Percentiles rank a stretch among this genome's conserved stretches.
Evolutionary conservation across 2,797 vertebrate genomes (phyloP).

Genomic region (Cygnus olor): DNA sequence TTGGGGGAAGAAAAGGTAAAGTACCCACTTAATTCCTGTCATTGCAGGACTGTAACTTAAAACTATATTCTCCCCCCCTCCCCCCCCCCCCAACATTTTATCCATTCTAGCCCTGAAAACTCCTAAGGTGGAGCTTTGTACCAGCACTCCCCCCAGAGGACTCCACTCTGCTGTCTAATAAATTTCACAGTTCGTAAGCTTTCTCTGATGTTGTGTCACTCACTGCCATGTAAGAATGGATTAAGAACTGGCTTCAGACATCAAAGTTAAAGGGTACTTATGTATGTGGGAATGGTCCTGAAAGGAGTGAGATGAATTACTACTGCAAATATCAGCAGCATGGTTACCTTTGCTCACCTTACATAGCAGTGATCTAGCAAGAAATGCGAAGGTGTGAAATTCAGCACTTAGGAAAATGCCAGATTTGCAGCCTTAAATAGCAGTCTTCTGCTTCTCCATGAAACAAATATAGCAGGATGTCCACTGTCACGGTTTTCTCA

Average conservation of each 20-base stretch:
- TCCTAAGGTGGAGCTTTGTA: not conserved
- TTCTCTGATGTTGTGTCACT: constrained; percentile 38
- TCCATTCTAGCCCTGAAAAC: not conserved
- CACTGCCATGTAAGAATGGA: not conserved
- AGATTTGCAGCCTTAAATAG: constrained; percentile 51
- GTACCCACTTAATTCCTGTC: not conserved
- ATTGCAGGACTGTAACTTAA: not conserved
- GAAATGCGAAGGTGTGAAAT: constrained; percentile 37
- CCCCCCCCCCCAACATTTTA: not conserved
- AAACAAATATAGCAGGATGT: constrained; percentile 26
- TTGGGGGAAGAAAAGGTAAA: not conserved
- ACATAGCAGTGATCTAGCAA: not conserved
- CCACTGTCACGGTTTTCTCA: constrained; percentile 7
- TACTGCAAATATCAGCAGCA: constrained; percentile 33
- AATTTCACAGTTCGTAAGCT: constrained; percentile 36
- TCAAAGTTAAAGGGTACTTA: constrained; percentile 24
- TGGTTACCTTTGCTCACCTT: constrained; percentile 51
- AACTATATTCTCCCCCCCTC: too few species aligned
- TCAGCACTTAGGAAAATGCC: constrained; percentile 37
- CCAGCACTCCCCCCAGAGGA: constrained; percentile 32
- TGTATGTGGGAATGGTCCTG: not conserved
- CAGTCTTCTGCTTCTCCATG: not conserved
- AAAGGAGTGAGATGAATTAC: constrained; percentile 35
- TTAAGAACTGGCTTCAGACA: constrained; percentile 16
- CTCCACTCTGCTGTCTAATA: constrained; percentile 42